phyloP scores from a whole-genome alignment of 2,888 invertebrate genomes.

The Abrostola triplasia region DNA sequence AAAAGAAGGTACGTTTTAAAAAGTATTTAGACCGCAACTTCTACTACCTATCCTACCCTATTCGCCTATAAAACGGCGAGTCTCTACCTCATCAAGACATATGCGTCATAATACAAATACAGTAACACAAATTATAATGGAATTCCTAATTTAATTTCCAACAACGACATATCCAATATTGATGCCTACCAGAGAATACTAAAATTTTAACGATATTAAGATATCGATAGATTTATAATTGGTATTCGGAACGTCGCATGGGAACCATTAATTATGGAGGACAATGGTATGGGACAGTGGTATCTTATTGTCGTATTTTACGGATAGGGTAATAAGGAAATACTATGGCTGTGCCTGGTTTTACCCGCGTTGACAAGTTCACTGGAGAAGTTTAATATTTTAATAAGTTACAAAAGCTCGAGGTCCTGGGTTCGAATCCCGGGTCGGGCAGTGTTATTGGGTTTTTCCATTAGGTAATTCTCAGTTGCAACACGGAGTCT shows the following conservation, averaged over 20 bases:
- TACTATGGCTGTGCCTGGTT: background rate
- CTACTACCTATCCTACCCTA: too few species aligned
- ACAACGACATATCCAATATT: slow-evolving; percentile 1
- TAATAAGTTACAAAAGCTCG: too few species aligned
- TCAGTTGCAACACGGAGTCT: too few species aligned
- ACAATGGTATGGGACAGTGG: slow-evolving; percentile 20
- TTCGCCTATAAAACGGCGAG: too few species aligned
- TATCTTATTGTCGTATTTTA: slow-evolving; percentile 27
- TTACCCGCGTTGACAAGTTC: background rate
- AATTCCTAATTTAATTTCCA: background rate
- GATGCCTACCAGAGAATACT: background rate
- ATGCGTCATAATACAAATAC: background rate
- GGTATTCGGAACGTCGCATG: slow-evolving; percentile 22
- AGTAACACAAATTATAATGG: background rate
- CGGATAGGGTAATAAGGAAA: slow-evolving; percentile 20
- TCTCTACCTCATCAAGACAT: too few species aligned
- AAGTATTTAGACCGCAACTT: too few species aligned
- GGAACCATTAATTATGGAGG: slow-evolving; percentile 23
- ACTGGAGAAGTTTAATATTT: too few species aligned
- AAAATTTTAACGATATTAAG: slow-evolving; percentile 12
- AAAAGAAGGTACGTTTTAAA: too few species aligned
- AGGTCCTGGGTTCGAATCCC: background rate
- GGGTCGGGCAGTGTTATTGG: too few species aligned
- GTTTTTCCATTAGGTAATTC: too few species aligned
- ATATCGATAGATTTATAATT: slow-evolving; percentile 20